Evolutionary conservation across 2,888 invertebrate genomes (phyloP).

Genomic region (Pammene fasciana): DNA sequence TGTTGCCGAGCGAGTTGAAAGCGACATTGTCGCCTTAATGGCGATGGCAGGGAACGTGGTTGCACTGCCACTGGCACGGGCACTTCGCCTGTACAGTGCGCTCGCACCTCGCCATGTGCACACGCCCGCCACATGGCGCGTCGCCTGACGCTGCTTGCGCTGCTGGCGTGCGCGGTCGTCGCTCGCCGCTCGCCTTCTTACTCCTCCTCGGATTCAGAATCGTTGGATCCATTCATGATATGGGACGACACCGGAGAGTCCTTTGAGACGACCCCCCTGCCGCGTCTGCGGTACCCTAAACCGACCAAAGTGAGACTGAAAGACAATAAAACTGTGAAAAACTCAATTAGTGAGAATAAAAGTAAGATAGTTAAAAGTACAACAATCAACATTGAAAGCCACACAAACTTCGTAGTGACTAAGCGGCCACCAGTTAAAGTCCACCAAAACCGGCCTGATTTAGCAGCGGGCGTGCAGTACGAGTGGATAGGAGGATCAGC

Average conservation of each 20-base stretch:
- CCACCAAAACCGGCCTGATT: slow-evolving; percentile 46
- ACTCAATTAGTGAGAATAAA: slow-evolving; percentile 60
- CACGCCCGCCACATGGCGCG: slow-evolving; percentile 80
- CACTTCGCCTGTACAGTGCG: slow-evolving; percentile 69
- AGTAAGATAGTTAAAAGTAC: slow-evolving; percentile 71
- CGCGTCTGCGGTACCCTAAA: slow-evolving; percentile 55
- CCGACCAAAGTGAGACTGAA: slow-evolving; percentile 70
- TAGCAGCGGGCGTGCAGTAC: slow-evolving; percentile 57
- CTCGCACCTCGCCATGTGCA: slow-evolving; percentile 82
- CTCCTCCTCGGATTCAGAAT: slow-evolving; percentile 61
- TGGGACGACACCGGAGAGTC: slow-evolving; percentile 74
- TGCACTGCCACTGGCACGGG: slow-evolving; percentile 59
- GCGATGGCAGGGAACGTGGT: slow-evolving; percentile 70
- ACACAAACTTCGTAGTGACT: slow-evolving; percentile 76
- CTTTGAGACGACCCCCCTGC: slow-evolving; percentile 60
- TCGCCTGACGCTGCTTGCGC: slow-evolving; percentile 80
- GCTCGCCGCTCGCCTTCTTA: slow-evolving; percentile 60
- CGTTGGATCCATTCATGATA: slow-evolving; percentile 65
- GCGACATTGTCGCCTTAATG: slow-evolving; percentile 71
- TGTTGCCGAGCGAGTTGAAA: slow-evolving; percentile 70
- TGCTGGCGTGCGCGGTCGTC: slow-evolving; percentile 69
- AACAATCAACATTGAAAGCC: slow-evolving; percentile 75
- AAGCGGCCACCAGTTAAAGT: slow-evolving; percentile 55
- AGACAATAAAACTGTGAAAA: slow-evolving; percentile 64
- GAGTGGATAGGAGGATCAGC: slow-evolving; percentile 57